Conservation (phyloP, 2,888 invertebrate genomes). For the Drosophila eohydei region DNA sequence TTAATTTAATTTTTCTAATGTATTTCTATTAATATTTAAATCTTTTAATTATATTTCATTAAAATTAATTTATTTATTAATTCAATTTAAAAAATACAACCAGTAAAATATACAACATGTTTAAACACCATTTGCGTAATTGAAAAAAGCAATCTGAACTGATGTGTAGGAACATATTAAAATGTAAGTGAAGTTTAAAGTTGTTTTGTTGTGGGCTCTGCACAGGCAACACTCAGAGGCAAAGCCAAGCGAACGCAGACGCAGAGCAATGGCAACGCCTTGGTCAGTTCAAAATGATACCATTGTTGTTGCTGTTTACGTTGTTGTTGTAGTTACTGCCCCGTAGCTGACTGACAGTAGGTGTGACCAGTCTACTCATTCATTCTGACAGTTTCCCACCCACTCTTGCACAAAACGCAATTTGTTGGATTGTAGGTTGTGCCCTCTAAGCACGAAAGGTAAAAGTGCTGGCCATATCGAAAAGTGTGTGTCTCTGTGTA, state of each 20-base stretch:
- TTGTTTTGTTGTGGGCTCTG: conserved; percentile 23
- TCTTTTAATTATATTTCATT: not conserved
- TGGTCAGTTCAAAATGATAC: conserved; percentile 66
- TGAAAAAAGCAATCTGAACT: conserved; percentile 47
- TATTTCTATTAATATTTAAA: not conserved
- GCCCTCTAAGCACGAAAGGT: conserved; percentile 80
- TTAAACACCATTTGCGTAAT: conserved; percentile 61
- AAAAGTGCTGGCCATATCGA: conserved; percentile 66
- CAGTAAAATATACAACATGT: conserved; percentile 15
- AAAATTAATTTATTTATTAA: not conserved
- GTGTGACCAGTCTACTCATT: conserved; percentile 84
- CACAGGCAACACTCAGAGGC: conserved; percentile 20
- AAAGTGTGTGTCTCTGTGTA: conserved; percentile 20
- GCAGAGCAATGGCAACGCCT: conserved; percentile 66
- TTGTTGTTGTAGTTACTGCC: conserved; percentile 41
- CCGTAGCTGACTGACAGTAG: conserved; percentile 82
- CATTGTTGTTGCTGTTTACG: conserved; percentile 33
- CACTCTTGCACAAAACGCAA: conserved; percentile 82
- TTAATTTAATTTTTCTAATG: too few relatives aligned
- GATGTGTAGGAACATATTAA: conserved; percentile 37
- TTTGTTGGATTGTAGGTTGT: conserved; percentile 82
- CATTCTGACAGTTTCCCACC: conserved; percentile 84
- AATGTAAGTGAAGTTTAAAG: conserved; percentile 56
- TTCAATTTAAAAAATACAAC: conserved; percentile 10
- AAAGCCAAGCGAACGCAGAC: conserved; percentile 23